phyloP scores from a whole-genome alignment of 2,113 vertebrate species.

The Lucifuga dentata region DNA sequence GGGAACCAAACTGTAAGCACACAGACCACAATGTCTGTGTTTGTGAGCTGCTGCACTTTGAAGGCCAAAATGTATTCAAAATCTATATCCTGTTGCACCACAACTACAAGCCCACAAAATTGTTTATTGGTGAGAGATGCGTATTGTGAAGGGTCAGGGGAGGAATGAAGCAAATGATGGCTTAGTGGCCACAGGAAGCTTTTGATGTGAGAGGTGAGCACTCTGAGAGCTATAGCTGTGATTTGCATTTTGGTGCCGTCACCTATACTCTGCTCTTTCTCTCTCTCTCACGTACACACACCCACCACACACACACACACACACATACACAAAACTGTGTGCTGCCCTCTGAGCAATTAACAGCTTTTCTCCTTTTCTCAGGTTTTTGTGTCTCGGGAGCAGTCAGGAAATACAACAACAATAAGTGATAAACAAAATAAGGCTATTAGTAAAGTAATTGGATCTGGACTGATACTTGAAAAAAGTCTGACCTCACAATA shows the following conservation, averaged over 20 bases:
- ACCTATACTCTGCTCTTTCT: constrained; percentile 11
- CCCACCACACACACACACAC: constrained; percentile 16
- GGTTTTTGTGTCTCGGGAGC: constrained; percentile 23
- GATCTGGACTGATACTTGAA: constrained; percentile 9
- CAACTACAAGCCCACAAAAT: constrained; percentile 9
- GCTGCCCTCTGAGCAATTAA: constrained; percentile 39
- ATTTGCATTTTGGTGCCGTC: constrained; percentile 59
- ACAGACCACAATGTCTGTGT: constrained; percentile 4
- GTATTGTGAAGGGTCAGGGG: constrained; percentile 55
- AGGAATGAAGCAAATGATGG: constrained; percentile 30
- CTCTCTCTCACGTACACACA: constrained; percentile 1
- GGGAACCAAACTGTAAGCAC: constrained; percentile 6
- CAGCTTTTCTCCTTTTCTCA: constrained; percentile 33
- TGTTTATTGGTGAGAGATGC: constrained; percentile 57
- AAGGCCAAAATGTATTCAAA: constrained; percentile 20
- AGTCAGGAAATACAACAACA: constrained; percentile 37
- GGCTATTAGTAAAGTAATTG: constrained; percentile 31
- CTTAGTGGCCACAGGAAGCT: constrained; percentile 65
- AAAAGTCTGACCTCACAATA: background rate
- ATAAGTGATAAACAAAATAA: constrained; percentile 10
- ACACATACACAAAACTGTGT: constrained; percentile 35
- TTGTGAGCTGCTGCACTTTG: constrained; percentile 23
- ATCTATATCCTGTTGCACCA: constrained; percentile 10
- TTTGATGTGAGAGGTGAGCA: constrained; percentile 60
- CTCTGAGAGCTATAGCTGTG: constrained; percentile 13